Conservation (phyloP, 2,797 vertebrate species). For the Pelochelys cantorii region DNA sequence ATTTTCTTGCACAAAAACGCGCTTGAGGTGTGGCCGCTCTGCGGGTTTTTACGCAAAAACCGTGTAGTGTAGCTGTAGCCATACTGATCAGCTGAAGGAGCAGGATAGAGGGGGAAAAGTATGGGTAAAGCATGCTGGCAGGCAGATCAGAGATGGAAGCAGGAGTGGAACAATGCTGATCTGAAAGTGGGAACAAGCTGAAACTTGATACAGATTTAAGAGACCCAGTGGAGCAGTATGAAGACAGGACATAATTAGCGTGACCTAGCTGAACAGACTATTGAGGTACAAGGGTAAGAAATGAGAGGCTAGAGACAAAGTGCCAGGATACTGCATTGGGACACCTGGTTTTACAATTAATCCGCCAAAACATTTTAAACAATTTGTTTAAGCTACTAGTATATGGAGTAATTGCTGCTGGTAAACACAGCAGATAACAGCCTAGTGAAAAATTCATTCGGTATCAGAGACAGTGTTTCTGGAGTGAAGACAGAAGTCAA, state of each 20-base stretch:
- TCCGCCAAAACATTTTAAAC: background rate
- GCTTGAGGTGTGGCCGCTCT: no score
- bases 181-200: background rate
- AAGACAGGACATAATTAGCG: background rate
- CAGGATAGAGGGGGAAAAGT: background rate
- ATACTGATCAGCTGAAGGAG: background rate
- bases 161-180: background rate
- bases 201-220: background rate
- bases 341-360: background rate
- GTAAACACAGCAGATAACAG: background rate
- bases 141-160: background rate
- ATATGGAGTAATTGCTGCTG: no score
- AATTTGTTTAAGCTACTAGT: background rate
- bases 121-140: background rate
- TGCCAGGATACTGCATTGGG: background rate
- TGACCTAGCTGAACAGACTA: background rate
- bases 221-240: background rate
- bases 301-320: rapidly evolving
- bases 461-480: background rate
- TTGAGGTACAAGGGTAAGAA: background rate
- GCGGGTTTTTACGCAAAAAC: no score
- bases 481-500: background rate
- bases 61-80: no score
- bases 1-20: no score
- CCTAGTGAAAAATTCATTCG: background rate